phyloP scores from a whole-genome alignment of 1,140 invertebrate species.

The Hyposmocoma kahamanoa region DNA sequence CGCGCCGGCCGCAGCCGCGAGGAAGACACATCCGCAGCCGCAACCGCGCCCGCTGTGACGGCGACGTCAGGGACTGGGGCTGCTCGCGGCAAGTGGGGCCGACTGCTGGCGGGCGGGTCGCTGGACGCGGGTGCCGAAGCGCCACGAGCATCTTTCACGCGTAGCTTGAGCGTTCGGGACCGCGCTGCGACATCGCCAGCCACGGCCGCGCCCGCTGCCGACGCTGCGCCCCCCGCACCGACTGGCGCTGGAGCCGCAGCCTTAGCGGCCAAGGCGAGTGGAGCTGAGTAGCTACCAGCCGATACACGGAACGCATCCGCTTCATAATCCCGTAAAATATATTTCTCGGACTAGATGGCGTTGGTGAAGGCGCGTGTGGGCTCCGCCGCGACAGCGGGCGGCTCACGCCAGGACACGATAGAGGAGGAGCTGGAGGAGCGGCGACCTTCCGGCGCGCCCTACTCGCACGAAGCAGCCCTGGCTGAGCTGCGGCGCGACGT shows the following conservation, averaged over 20 bases:
- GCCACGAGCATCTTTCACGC: conserved; percentile 73
- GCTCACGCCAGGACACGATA: conserved; percentile 83
- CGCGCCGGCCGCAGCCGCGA: conserved; percentile 51
- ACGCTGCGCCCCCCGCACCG: conserved; percentile 23
- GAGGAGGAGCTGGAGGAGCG: conserved; percentile 83
- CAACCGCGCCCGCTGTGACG: conserved; percentile 58
- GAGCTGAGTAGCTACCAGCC: too few species aligned
- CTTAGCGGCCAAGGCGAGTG: conserved; percentile 30
- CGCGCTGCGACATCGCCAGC: conserved; percentile 27
- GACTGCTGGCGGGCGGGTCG: conserved; percentile 74
- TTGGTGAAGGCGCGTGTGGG: conserved; percentile 75
- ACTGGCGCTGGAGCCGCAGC: conserved; percentile 11
- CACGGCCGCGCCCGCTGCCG: conserved; percentile 25
- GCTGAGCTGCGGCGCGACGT: conserved; percentile 49
- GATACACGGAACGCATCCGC: neutral
- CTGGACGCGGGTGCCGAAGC: conserved; percentile 74
- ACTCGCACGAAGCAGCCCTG: conserved; percentile 54
- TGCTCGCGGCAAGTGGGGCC: conserved; percentile 83
- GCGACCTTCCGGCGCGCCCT: conserved; percentile 50
- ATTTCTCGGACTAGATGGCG: conserved; percentile 81
- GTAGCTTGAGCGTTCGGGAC: conserved; percentile 78
- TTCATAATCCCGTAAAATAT: conserved; percentile 24
- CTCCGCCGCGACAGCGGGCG: conserved; percentile 73
- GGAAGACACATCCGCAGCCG: conserved; percentile 71
- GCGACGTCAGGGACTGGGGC: conserved; percentile 51